phyloP scores from a whole-genome alignment of 1,140 invertebrate genomes.

The Bombus cullumanus region DNA sequence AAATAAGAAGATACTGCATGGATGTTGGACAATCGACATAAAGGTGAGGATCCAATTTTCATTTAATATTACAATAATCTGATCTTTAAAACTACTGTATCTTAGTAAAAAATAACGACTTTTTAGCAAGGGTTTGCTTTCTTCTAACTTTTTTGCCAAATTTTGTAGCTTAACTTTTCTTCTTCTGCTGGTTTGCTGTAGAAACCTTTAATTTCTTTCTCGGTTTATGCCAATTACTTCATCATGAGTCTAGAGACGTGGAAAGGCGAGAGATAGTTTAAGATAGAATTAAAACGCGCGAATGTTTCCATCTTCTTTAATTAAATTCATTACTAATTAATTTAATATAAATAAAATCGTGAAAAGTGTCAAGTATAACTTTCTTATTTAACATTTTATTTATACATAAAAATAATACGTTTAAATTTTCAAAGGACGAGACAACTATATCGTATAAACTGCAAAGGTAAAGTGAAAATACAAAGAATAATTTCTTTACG shows the following conservation, averaged over 20 bases:
- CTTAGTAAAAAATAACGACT: slow-evolving; percentile 39
- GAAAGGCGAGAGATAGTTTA: neutral
- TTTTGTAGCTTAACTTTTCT: slow-evolving; percentile 60
- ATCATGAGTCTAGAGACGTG: slow-evolving; percentile 16
- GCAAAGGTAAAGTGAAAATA: slow-evolving; percentile 22
- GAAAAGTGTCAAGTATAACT: neutral
- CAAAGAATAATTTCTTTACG: neutral
- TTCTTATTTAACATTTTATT: slow-evolving; percentile 15
- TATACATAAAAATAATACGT: neutral
- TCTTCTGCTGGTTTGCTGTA: slow-evolving; percentile 53
- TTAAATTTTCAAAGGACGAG: slow-evolving; percentile 9
- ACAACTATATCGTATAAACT: neutral
- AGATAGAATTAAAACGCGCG: neutral
- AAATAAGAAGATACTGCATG: slow-evolving; percentile 43
- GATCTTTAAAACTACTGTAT: slow-evolving; percentile 44
- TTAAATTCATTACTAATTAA: neutral
- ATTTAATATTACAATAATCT: slow-evolving; percentile 42
- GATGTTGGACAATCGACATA: slow-evolving; percentile 12
- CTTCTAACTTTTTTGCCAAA: slow-evolving; percentile 54
- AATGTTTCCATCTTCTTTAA: neutral
- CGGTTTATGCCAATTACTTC: slow-evolving; percentile 34
- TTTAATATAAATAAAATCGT: slow-evolving; percentile 12
- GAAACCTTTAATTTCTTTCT: slow-evolving; percentile 30
- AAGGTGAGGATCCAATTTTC: slow-evolving; percentile 60
- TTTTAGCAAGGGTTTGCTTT: slow-evolving; percentile 62